A percentile compares a stretch with the other conserved stretches of the same genome.
Evolutionary conservation across 2,113 vertebrate species (phyloP).

Genomic region (Parotia lawesii): DNA sequence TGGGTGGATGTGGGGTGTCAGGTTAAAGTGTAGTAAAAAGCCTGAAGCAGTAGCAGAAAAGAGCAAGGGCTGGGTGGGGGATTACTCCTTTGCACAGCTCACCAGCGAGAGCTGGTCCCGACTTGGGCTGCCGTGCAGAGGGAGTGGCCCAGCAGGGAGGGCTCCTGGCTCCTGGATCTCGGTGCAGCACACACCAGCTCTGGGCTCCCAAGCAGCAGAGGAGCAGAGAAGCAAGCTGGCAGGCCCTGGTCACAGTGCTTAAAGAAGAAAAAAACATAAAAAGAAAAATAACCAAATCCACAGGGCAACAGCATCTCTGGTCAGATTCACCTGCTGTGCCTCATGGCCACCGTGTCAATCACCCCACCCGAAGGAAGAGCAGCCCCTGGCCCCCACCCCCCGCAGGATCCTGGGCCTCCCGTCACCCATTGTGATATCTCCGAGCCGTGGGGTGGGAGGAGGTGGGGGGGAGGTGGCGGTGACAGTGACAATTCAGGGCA

Average conservation of each 20-base stretch:
- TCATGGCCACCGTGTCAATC: fast-evolving
- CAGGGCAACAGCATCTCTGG: too few relatives aligned
- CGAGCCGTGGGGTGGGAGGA: fast-evolving
- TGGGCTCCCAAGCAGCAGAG: neutral
- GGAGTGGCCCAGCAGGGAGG: fast-evolving
- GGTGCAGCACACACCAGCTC: neutral
- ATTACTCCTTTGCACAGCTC: neutral
- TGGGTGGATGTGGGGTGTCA: fast-evolving
- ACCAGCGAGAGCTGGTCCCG: fast-evolving
- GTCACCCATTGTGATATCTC: too few relatives aligned
- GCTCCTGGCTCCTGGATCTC: fast-evolving
- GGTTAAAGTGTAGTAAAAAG: neutral
- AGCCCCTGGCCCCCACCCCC: neutral
- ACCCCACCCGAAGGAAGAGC: neutral
- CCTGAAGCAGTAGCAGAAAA: neutral
- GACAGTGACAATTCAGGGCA: neutral
- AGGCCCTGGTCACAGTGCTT: neutral
- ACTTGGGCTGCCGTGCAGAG: fast-evolving
- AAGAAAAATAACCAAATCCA: too few relatives aligned
- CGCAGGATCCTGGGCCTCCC: fast-evolving
- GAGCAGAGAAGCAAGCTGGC: neutral
- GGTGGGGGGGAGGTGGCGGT: fast-evolving
- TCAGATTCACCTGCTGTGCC: neutral
- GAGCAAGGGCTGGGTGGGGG: fast-evolving
- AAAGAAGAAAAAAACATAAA: neutral